Percentiles rank a stretch among this genome's conserved stretches.
These are phyloP conservation scores for Platycercus adscitus DNA, from an alignment of 2,113 vertebrate genomes.

Conservation along the genomic window DNA sequence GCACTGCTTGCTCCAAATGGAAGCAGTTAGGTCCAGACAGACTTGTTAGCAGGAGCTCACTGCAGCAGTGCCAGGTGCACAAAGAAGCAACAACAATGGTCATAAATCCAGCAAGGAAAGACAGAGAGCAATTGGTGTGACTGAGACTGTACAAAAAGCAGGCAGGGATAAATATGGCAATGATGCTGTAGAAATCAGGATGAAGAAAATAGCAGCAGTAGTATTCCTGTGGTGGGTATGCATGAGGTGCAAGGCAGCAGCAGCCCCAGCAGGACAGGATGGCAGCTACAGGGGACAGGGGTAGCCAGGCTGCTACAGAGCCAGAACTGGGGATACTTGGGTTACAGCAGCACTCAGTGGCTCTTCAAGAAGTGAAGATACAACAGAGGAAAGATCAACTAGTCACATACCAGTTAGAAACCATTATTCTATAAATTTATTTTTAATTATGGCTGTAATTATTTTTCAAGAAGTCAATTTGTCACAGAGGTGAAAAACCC, in stretches of 20 bases:
- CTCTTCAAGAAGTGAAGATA: background rate
- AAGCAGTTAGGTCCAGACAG: background rate
- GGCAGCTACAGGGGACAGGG: background rate
- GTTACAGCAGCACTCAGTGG: background rate
- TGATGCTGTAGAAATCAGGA: background rate
- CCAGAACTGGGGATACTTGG: background rate
- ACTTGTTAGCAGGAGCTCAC: background rate
- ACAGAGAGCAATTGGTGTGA: background rate
- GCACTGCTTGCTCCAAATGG: background rate
- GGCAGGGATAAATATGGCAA: background rate
- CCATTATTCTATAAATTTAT: background rate
- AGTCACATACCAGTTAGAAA: background rate
- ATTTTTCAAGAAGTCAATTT: background rate
- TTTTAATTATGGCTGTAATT: background rate
- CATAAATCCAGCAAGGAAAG: background rate
- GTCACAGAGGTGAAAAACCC: background rate
- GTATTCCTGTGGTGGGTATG: background rate
- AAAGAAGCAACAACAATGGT: background rate
- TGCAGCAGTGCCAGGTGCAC: background rate
- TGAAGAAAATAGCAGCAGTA: background rate
- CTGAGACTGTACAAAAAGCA: background rate
- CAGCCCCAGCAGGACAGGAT: background rate
- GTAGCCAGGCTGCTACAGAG: background rate
- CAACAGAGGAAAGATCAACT: background rate
- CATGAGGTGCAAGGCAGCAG: background rate